phyloP scores from a whole-genome alignment of 2,888 invertebrate genomes.

The Ichneumoninae sp. region DNA sequence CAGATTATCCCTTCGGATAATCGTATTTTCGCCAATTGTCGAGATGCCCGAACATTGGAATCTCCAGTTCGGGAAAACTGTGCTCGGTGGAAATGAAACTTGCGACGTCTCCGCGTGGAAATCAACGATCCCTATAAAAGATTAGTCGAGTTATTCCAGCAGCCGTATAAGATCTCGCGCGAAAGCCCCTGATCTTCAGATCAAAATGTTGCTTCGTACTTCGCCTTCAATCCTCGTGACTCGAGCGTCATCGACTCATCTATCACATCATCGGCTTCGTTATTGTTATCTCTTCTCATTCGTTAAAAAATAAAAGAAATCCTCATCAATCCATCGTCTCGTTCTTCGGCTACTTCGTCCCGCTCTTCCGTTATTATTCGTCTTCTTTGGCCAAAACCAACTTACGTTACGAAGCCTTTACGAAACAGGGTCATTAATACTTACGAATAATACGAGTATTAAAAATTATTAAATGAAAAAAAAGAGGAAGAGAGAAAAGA shows the following conservation, averaged over 20 bases:
- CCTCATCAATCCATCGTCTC: slow-evolving; percentile 55
- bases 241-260: slow-evolving; percentile 23
- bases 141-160: neutral
- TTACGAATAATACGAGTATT: slow-evolving; percentile 81
- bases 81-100: neutral
- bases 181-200: neutral
- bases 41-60: neutral
- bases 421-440: slow-evolving; percentile 82
- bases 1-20: slow-evolving; percentile 34
- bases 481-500: slow-evolving; percentile 31
- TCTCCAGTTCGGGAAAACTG: no score
- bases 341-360: slow-evolving; percentile 39
- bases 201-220: neutral
- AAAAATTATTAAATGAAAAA: slow-evolving; percentile 76
- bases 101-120: no score
- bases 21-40: neutral
- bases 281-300: neutral
- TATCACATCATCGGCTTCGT: slow-evolving; percentile 11
- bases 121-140: neutral
- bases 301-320: slow-evolving; percentile 1
- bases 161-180: neutral
- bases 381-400: slow-evolving; percentile 77
- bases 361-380: slow-evolving; percentile 57
- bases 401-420: slow-evolving; percentile 82
- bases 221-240: slow-evolving; percentile 11